A percentile compares a stretch with the other conserved stretches of the same genome.
These are phyloP conservation scores for Drosophila cardini DNA, from an alignment of 1,140 invertebrate species.

Conservation along the genomic window DNA sequence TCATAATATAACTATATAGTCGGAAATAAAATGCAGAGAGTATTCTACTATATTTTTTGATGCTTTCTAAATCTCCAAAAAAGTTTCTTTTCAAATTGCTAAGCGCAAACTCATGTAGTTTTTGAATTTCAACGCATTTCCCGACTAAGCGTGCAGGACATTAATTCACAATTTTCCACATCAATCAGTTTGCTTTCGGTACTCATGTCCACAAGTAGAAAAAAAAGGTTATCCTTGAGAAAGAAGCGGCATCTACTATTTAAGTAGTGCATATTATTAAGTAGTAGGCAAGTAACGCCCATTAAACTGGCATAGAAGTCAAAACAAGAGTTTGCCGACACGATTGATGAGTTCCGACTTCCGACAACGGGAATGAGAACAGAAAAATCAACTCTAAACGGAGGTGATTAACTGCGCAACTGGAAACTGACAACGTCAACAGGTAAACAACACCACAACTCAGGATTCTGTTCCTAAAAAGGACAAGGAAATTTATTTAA, in stretches of 20 bases:
- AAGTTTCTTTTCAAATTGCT: no score
- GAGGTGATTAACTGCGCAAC: conserved; percentile 66
- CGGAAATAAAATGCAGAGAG: no score
- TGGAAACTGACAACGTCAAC: conserved; percentile 60
- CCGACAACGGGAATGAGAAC: conserved; percentile 46
- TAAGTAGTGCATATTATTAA: conserved; percentile 27
- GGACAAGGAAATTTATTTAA: conserved; percentile 72
- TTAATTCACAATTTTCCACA: conserved; percentile 45
- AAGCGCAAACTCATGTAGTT: no score
- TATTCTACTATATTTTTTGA: no score
- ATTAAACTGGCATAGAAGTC: conserved; percentile 41
- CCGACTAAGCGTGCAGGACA: conserved; percentile 2
- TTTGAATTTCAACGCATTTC: not conserved
- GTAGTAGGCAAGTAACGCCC: conserved; percentile 57
- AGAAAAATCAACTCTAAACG: conserved; percentile 39
- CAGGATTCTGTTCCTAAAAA: conserved; percentile 5
- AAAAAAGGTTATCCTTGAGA: conserved; percentile 45
- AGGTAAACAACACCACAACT: conserved; percentile 56
- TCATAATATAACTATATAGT: no score
- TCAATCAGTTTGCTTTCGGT: conserved; percentile 10
- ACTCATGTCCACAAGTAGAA: not conserved
- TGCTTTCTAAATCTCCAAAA: no score
- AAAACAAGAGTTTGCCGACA: conserved; percentile 63
- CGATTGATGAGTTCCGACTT: conserved; percentile 82
- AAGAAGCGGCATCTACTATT: conserved; percentile 22